These are phyloP conservation scores for Motacilla tschutschensis DNA, from an alignment of 2,113 vertebrate species.

Conservation along the genomic window DNA sequence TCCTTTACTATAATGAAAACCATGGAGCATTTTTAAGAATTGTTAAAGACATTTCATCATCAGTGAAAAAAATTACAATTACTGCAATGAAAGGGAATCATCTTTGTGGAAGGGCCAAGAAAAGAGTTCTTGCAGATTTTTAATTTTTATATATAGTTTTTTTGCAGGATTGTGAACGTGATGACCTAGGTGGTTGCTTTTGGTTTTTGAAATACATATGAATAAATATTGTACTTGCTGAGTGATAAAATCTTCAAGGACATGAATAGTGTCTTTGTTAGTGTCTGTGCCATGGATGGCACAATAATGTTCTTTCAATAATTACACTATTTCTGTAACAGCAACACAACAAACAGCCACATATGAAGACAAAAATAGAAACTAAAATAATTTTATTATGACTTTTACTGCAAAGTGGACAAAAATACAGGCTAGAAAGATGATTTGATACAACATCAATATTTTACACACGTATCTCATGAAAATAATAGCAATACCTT, in stretches of 20 bases:
- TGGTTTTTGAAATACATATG: neutral
- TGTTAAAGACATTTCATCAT: neutral
- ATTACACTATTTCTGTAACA: neutral
- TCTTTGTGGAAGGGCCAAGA: neutral
- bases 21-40: neutral
- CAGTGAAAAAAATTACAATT: neutral
- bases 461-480: neutral
- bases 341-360: neutral
- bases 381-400: too few species aligned
- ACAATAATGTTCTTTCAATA: neutral
- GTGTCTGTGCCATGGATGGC: neutral
- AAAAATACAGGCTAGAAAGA: neutral
- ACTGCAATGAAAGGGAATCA: neutral
- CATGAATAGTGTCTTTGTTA: neutral
- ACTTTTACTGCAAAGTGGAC: neutral
- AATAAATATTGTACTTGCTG: neutral
- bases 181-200: neutral
- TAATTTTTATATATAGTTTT: neutral
- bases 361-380: neutral
- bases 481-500: neutral
- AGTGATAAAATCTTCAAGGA: neutral
- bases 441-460: neutral
- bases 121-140: neutral
- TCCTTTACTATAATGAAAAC: neutral
- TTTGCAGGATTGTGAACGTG: neutral